phyloP scores from a whole-genome alignment of 1,140 invertebrate genomes.

The Pogonomyrmex californicus region DNA sequence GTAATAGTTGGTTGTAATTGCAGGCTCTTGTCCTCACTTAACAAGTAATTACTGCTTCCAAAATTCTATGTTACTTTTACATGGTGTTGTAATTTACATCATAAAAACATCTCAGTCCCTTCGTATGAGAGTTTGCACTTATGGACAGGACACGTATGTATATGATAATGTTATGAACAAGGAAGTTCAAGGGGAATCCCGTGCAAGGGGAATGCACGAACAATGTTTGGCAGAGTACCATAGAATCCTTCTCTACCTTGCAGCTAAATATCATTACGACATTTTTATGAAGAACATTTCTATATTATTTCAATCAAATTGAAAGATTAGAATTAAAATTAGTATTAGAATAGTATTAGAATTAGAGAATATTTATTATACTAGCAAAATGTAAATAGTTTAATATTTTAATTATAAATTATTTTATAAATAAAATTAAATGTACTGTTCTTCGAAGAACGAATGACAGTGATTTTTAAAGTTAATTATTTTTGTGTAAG shows the following conservation, averaged over 20 bases:
- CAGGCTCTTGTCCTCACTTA: conserved; percentile 55
- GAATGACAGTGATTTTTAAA: neutral
- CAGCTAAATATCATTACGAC: conserved; percentile 18
- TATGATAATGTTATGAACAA: conserved; percentile 66
- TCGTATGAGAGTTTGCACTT: conserved; percentile 45
- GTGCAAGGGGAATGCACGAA: conserved; percentile 73
- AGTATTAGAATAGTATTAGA: neutral
- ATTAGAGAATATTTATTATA: neutral
- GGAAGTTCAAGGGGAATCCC: conserved; percentile 40
- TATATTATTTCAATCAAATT: neutral
- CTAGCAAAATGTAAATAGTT: neutral
- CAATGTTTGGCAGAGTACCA: conserved; percentile 70
- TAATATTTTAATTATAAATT: too few relatives aligned
- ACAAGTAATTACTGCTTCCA: conserved; percentile 79
- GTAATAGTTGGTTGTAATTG: conserved; percentile 6
- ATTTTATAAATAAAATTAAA: neutral
- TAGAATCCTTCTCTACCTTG: conserved; percentile 20
- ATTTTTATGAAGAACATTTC: neutral
- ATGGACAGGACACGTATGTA: conserved; percentile 54
- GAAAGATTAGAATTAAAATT: neutral
- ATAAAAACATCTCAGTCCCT: conserved; percentile 49
- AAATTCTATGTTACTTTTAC: conserved; percentile 66
- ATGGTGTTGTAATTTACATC: conserved; percentile 7
- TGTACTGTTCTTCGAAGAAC: neutral
- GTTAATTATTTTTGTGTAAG: conserved; percentile 1